Conservation (phyloP, 2,888 invertebrate genomes). For the Sarcophaga carnaria region DNA sequence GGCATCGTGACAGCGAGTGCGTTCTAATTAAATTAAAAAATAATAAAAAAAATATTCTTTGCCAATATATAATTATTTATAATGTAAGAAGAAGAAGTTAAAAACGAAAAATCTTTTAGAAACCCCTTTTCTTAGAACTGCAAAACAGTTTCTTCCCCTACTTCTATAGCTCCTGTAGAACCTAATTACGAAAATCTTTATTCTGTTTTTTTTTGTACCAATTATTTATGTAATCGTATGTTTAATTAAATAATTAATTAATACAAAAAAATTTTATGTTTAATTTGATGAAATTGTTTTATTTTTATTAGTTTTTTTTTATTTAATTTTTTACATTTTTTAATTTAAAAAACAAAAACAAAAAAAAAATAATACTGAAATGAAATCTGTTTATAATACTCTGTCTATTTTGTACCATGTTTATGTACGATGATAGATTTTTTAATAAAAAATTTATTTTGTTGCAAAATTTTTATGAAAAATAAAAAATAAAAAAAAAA, state of each 20-base stretch:
- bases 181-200: not conserved
- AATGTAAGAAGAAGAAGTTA: constrained; percentile 37
- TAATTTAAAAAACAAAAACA: constrained; percentile 17
- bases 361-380: too few relatives aligned
- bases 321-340: not conserved
- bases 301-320: not conserved
- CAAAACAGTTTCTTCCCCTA: constrained; percentile 28
- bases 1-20: constrained; percentile 46
- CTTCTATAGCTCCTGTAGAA: not conserved
- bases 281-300: not conserved
- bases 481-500: constrained; percentile 39
- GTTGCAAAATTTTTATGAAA: constrained; percentile 59
- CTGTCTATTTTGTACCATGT: not conserved
- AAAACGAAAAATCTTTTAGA: constrained; percentile 27
- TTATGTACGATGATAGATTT: constrained; percentile 36
- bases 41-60: constrained; percentile 71
- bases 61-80: constrained; percentile 36
- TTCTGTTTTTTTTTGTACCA: not conserved
- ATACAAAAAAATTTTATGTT: not conserved
- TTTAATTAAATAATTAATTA: not conserved
- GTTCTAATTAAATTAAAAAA: constrained; percentile 70
- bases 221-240: not conserved
- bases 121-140: constrained; percentile 26
- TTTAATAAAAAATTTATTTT: constrained; percentile 53
- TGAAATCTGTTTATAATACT: constrained; percentile 25